Conservation (phyloP, 2,113 vertebrate species). For the Epinephelus fuscoguttatus region DNA sequence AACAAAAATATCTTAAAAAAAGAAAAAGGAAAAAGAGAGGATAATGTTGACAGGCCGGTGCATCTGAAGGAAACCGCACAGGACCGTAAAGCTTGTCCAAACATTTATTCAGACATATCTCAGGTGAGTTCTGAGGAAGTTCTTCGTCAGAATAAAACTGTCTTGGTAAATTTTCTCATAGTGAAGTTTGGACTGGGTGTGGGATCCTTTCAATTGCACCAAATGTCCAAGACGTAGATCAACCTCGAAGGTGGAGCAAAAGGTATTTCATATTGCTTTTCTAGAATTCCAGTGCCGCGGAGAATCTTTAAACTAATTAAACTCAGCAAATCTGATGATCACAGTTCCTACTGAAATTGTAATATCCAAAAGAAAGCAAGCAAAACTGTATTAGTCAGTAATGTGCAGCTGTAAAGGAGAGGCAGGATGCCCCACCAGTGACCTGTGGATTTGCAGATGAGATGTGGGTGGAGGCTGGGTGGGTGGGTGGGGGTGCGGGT, state of each 20-base stretch:
- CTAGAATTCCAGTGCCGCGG: constrained; percentile 29
- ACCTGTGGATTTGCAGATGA: constrained; percentile 34
- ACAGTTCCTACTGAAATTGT: constrained; percentile 5
- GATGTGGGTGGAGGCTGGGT: constrained; percentile 8
- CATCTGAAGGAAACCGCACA: constrained; percentile 14
- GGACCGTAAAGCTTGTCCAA: constrained; percentile 23
- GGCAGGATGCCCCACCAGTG: constrained; percentile 33
- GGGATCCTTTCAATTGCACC: constrained; percentile 33
- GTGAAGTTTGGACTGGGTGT: constrained; percentile 6
- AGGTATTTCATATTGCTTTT: constrained; percentile 49
- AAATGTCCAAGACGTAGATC: constrained; percentile 20
- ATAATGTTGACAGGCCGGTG: constrained; percentile 2
- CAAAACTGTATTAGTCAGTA: not conserved
- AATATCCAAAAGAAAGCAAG: not conserved
- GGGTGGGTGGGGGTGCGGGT: not conserved
- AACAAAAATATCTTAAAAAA: constrained; percentile 14
- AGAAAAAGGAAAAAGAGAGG: not conserved
- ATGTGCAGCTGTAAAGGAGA: constrained; percentile 42
- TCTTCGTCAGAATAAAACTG: constrained; percentile 29
- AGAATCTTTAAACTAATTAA: constrained; percentile 20
- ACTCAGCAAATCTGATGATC: constrained; percentile 5
- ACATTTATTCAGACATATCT: constrained; percentile 19
- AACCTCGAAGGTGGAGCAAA: constrained; percentile 9
- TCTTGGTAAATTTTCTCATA: constrained; percentile 40
- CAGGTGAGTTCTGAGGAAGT: constrained; percentile 49